phyloP scores from a whole-genome alignment of 1,140 invertebrate genomes.

The Gonioctena quinquepunctata region DNA sequence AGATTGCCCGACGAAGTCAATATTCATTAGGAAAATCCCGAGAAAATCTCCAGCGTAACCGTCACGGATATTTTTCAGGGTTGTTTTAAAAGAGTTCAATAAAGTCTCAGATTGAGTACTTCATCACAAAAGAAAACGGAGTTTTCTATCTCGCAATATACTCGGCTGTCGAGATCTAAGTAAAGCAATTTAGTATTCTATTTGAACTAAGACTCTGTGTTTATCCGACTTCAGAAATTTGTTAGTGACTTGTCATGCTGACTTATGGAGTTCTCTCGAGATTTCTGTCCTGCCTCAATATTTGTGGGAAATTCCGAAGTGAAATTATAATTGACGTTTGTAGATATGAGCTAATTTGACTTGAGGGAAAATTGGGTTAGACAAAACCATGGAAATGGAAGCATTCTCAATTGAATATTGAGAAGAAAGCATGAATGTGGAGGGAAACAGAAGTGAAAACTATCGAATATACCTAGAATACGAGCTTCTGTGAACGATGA shows the following conservation, averaged over 20 bases:
- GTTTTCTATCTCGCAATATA: conserved; percentile 1
- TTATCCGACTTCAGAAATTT: background rate
- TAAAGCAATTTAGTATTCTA: background rate
- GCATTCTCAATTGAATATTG: too few relatives aligned
- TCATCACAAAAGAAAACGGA: background rate
- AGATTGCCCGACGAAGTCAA: background rate
- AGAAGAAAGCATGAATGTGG: too few relatives aligned
- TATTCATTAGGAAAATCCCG: conserved; percentile 2
- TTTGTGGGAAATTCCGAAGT: too few relatives aligned
- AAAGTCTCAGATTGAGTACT: background rate
- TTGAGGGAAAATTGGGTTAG: too few relatives aligned
- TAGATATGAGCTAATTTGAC: too few relatives aligned
- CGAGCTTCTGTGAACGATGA: too few relatives aligned
- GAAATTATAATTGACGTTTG: too few relatives aligned
- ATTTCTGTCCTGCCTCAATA: too few relatives aligned
- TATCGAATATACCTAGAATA: too few relatives aligned
- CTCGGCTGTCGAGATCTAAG: background rate
- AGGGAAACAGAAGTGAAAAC: too few relatives aligned
- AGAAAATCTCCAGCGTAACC: background rate
- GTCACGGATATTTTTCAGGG: background rate
- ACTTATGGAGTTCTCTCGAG: too few relatives aligned
- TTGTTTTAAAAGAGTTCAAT: conserved; percentile 9
- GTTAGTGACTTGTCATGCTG: background rate
- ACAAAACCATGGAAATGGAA: too few relatives aligned
- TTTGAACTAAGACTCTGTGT: background rate